Conservation (phyloP, 2,888 invertebrate species). For the Coelinius sp. region DNA sequence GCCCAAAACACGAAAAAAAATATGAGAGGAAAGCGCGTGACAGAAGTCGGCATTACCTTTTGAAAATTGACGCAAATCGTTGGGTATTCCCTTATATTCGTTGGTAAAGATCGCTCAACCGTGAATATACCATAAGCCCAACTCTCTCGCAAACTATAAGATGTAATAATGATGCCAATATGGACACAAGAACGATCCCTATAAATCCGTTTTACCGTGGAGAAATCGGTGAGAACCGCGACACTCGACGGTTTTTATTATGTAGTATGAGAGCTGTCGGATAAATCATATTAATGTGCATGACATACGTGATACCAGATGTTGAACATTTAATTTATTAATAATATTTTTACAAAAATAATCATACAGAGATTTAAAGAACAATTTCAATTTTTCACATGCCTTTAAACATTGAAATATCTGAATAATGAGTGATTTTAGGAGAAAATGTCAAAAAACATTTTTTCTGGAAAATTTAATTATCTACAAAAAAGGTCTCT, state of each 20-base stretch:
- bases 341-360: too few species aligned
- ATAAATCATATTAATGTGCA: conserved; percentile 16
- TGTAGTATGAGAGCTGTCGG: neutral
- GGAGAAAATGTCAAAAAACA: too few species aligned
- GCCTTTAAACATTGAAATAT: too few species aligned
- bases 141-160: conserved; percentile 23
- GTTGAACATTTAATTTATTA: neutral
- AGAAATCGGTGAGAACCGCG: conserved; percentile 61
- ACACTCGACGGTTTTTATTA: conserved; percentile 46
- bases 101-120: conserved; percentile 51
- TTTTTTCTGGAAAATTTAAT: too few species aligned
- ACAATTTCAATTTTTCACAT: too few species aligned
- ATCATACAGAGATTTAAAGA: too few species aligned
- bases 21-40: conserved; percentile 30
- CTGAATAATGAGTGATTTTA: too few species aligned
- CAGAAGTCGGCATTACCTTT: conserved; percentile 45
- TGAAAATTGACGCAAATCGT: conserved; percentile 47
- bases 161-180: conserved; percentile 36
- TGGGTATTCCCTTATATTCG: conserved; percentile 43
- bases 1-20: neutral
- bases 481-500: too few species aligned
- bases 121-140: conserved; percentile 60
- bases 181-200: conserved; percentile 31
- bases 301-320: neutral
- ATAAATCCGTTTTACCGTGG: conserved; percentile 55